Conservation (phyloP, 2,888 invertebrate species). For the Eremobia ochroleuca region DNA sequence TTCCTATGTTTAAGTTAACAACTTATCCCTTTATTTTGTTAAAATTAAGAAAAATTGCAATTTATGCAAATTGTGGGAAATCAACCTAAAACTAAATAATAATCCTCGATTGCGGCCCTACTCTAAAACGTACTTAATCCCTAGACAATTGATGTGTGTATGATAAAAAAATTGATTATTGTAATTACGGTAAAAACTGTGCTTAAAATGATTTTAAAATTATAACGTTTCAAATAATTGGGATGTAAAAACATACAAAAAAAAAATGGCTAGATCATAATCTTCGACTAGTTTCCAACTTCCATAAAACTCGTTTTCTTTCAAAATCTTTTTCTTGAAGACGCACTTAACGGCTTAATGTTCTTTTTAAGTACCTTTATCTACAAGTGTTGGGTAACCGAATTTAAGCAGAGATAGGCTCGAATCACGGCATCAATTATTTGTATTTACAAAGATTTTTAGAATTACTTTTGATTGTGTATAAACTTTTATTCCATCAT, state of each 20-base stretch:
- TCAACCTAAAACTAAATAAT: no score
- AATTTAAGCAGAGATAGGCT: conserved; percentile 10
- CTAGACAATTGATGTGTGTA: no score
- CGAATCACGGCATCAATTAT: conserved; percentile 18
- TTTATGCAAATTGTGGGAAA: no score
- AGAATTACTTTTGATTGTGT: conserved; percentile 31
- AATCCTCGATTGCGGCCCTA: no score
- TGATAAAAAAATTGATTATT: not conserved
- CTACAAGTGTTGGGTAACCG: conserved; percentile 9
- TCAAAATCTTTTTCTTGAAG: conserved; percentile 24
- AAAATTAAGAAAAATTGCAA: no score
- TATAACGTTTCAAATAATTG: no score
- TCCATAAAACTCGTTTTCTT: conserved; percentile 15
- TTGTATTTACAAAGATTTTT: conserved; percentile 25
- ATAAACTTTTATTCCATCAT: conserved; percentile 25
- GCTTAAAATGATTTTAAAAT: not conserved
- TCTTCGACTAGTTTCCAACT: conserved; percentile 4
- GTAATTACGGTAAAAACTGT: no score
- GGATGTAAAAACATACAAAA: not conserved
- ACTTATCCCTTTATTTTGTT: no score
- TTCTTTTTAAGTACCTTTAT: conserved; percentile 34
- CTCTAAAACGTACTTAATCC: no score
- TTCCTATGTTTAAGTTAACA: no score
- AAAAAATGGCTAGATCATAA: conserved; percentile 6
- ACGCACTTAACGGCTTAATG: conserved; percentile 28